Evolutionary conservation across 64 coral and sea anemone species (phyloP).

Genomic region (Pocillopora verrucosa): DNA sequence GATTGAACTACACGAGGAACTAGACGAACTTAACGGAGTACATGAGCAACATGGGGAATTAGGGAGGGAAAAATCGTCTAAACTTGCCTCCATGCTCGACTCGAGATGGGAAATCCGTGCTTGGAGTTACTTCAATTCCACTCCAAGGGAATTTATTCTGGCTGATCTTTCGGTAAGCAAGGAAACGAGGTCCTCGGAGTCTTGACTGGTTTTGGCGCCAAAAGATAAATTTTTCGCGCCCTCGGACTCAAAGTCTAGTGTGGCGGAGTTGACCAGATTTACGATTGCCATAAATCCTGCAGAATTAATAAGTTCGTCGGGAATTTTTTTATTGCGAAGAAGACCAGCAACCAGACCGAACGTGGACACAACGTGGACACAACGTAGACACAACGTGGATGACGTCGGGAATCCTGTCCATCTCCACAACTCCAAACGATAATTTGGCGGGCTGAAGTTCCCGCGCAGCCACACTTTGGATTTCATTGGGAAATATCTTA

Average conservation of each 20-base stretch:
- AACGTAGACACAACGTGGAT: slow-evolving; percentile 20
- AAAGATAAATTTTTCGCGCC: background rate
- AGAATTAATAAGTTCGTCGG: slow-evolving; percentile 4
- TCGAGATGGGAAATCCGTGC: background rate
- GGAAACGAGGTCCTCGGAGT: background rate
- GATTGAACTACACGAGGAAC: slow-evolving; percentile 3
- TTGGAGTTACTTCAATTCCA: background rate
- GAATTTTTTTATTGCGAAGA: slow-evolving; percentile 9
- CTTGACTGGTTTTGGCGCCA: slow-evolving; percentile 3
- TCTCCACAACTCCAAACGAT: too few relatives aligned
- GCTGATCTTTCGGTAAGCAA: background rate
- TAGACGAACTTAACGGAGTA: slow-evolving; percentile 6
- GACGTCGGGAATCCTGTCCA: background rate
- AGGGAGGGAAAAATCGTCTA: background rate
- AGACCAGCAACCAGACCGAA: slow-evolving; percentile 26
- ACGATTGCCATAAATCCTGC: background rate
- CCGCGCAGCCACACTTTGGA: slow-evolving; percentile 9
- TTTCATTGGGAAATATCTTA: slow-evolving; percentile 36
- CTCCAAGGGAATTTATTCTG: slow-evolving; percentile 2
- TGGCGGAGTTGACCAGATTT: background rate
- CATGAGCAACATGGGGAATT: background rate
- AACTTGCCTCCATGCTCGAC: too few relatives aligned
- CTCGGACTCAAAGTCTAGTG: background rate
- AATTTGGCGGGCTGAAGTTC: slow-evolving; percentile 46
- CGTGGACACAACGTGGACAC: slow-evolving; percentile 13